Base-by-base conservation (phyloP, 1,140 invertebrate genomes). In the Procambarus virginalis region DNA sequence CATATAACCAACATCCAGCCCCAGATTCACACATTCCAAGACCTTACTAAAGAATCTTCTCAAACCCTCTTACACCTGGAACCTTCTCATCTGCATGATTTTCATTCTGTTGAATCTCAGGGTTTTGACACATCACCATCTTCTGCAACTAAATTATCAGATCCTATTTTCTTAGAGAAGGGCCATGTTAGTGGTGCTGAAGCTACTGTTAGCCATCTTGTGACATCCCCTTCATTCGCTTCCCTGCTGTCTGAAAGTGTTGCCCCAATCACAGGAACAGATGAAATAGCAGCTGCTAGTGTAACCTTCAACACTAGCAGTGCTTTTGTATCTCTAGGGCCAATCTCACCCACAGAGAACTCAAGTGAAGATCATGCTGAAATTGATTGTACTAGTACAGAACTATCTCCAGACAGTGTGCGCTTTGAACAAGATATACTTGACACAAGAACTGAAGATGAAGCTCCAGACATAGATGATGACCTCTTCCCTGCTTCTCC, bases 391-490 rank as follows among this genome's bases (percentile, higher is more conserved):
- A 92, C 91, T 17, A 92, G 91, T 75, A 92, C 91, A 17, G 91
- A 92, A 77, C 34, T 87, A n/a, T 92, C 91, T 51, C 87, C 85
- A 45, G 91, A 92, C 80, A 92, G 90, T 80, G 92, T 92, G 2
- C 90, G 92, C n/a, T 92, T 92, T 34, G 93, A 93, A n/a, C 91
- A 92, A n/a, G 93, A 93, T 51, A 77, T 93, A 6, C 70, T 92
- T 17, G 93, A 93, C 80, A 93, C 93, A 0, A 86, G 92, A 34
- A 93, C 93, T 5, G 93, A 93, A 92, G 93, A 93, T 78, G 93
- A 93, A 86, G 93, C 93, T 12, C 93, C 93, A 0, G 93, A 93
- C 84, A 92, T 93, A 51, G 93, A 93, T 89, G 93, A 93, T 77
- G 92, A 93, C 60, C 86, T 92, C 34, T 58, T 93, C 8, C 92